These are phyloP conservation scores for Chaetophractus vellerosus DNA, from an alignment of 2,797 vertebrate species.

Conservation along the genomic window DNA sequence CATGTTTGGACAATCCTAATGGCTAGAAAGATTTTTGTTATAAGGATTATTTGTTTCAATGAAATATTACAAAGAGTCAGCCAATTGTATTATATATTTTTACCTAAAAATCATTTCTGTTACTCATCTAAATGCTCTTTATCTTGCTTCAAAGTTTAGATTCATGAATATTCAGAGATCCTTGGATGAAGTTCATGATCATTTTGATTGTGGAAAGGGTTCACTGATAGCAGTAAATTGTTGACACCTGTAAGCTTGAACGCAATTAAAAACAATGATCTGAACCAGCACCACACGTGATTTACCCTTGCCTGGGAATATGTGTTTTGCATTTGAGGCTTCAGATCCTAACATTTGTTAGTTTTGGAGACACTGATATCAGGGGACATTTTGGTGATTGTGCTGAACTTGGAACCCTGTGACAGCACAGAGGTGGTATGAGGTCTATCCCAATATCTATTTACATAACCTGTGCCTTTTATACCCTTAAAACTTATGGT, in stretches of 20 bases:
- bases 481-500: not conserved
- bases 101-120: conserved; percentile 34
- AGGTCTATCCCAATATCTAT: not conserved
- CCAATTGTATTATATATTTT: not conserved
- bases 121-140: not conserved
- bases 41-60: conserved; percentile 12
- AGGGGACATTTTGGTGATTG: not conserved
- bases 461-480: not conserved
- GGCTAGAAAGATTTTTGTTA: not conserved
- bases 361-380: not conserved
- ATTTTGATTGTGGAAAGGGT: conserved; percentile 16
- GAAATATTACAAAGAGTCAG: not conserved
- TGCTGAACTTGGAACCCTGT: not conserved
- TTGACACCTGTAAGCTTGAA: not conserved
- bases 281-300: not conserved
- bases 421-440: not conserved
- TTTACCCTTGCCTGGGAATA: not conserved
- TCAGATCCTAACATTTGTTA: not conserved
- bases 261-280: not conserved
- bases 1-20: not conserved
- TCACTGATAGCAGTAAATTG: not conserved
- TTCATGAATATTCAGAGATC: not conserved
- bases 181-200: not conserved
- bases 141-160: not conserved
- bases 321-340: not conserved